A percentile compares a stretch with the other conserved stretches of the same genome.
Conservation (phyloP, 1,140 invertebrate species). For the Ylistrum balloti region DNA sequence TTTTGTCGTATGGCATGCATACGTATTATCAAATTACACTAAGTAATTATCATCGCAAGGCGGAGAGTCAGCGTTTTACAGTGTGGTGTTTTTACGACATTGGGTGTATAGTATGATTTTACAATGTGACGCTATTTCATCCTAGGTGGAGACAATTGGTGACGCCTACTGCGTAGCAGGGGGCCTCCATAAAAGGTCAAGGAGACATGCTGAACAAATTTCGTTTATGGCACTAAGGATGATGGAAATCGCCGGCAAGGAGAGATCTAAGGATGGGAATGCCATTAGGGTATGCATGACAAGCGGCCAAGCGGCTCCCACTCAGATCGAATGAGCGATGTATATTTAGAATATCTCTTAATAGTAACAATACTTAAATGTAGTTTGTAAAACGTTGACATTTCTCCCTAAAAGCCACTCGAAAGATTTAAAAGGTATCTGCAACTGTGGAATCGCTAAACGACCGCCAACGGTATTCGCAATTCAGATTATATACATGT, state of each 20-base stretch:
- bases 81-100: not conserved
- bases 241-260: constrained; percentile 93
- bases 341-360: too few species aligned
- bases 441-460: too few species aligned
- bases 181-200: constrained; percentile 87
- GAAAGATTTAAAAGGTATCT: too few species aligned
- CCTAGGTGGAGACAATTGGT: constrained; percentile 81
- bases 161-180: constrained; percentile 81
- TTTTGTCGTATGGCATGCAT: not conserved
- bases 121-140: not conserved
- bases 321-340: too few species aligned
- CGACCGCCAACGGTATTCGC: too few species aligned
- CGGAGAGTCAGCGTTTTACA: not conserved
- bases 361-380: too few species aligned
- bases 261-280: constrained; percentile 94
- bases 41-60: not conserved
- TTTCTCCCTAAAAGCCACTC: too few species aligned
- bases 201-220: constrained; percentile 95
- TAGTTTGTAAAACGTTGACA: too few species aligned
- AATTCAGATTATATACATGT: too few species aligned
- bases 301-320: not conserved
- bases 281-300: constrained; percentile 89
- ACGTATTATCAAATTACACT: not conserved
- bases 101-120: not conserved
- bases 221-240: constrained; percentile 97